phyloP scores from a whole-genome alignment of 1,140 invertebrate species.

The Drosophila busckii region DNA sequence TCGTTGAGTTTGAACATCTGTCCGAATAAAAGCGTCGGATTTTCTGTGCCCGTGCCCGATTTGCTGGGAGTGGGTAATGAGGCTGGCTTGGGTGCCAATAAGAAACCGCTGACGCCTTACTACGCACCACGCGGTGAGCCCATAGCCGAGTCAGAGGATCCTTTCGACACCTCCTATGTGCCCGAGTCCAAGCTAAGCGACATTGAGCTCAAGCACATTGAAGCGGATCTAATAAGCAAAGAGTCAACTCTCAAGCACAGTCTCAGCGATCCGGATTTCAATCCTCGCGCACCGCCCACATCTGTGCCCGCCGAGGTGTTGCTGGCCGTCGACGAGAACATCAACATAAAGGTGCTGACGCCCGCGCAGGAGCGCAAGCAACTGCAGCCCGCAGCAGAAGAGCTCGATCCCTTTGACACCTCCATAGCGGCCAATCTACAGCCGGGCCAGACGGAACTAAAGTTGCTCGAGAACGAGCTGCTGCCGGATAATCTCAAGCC shows the following conservation, averaged over 20 bases:
- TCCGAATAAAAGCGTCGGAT: conserved; percentile 85
- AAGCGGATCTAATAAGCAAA: conserved; percentile 83
- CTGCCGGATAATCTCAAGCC: conserved; percentile 55
- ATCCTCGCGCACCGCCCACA: conserved; percentile 80
- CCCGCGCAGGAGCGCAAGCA: conserved; percentile 80
- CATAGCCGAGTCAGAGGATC: conserved; percentile 83
- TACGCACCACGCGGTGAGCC: conserved; percentile 81
- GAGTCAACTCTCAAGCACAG: conserved; percentile 70
- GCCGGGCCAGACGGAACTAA: conserved; percentile 88
- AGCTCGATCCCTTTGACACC: conserved; percentile 89
- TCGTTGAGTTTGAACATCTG: conserved; percentile 76
- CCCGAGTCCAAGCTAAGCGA: conserved; percentile 84
- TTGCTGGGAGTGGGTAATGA: conserved; percentile 78
- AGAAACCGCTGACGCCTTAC: conserved; percentile 89
- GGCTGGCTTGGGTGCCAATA: conserved; percentile 79
- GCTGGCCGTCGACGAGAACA: conserved; percentile 82
- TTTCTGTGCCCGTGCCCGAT: conserved; percentile 82
- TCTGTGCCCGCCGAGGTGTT: conserved; percentile 80
- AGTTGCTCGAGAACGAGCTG: conserved; percentile 81
- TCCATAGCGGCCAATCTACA: conserved; percentile 86
- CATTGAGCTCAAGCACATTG: conserved; percentile 86
- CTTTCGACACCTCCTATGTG: conserved; percentile 91
- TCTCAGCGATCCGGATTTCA: conserved; percentile 81
- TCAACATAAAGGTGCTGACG: conserved; percentile 84
- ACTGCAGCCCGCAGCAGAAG: conserved; percentile 14